Evolutionary conservation across 2,797 vertebrate genomes (phyloP).

Genomic region (Typhlichthys subterraneus): DNA sequence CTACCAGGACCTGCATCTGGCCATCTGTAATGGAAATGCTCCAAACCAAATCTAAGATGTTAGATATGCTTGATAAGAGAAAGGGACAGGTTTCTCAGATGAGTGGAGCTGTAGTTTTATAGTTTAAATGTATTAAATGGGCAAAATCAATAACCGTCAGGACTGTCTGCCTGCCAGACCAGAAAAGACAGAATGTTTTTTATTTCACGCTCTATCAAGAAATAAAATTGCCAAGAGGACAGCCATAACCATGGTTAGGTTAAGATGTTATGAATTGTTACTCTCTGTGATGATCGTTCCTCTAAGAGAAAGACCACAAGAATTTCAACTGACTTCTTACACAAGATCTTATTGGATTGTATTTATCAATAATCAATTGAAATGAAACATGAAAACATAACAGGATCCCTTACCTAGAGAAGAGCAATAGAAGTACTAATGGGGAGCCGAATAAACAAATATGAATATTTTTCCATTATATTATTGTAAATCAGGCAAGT

Average conservation of each 20-base stretch:
- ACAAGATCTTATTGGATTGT: too few relatives aligned
- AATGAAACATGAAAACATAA: too few relatives aligned
- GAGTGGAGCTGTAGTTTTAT: slow-evolving; percentile 38
- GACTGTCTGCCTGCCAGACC: slow-evolving; percentile 38
- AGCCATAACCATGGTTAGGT: slow-evolving; percentile 47
- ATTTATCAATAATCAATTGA: too few relatives aligned
- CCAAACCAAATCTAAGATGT: slow-evolving; percentile 39
- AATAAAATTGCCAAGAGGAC: slow-evolving; percentile 58
- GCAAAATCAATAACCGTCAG: slow-evolving; percentile 61
- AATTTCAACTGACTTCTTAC: slow-evolving; percentile 5
- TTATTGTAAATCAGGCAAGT: too few relatives aligned
- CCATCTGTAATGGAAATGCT: slow-evolving; percentile 14
- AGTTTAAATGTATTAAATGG: slow-evolving; percentile 55
- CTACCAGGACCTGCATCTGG: background rate
- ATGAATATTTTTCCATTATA: too few relatives aligned
- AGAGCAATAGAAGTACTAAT: too few relatives aligned
- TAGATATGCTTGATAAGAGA: slow-evolving; percentile 47
- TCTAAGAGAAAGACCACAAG: slow-evolving; percentile 8
- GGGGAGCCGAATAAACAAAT: too few relatives aligned
- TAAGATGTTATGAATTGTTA: slow-evolving; percentile 40
- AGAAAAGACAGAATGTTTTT: slow-evolving; percentile 47
- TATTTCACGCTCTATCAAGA: slow-evolving; percentile 63
- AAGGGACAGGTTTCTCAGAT: slow-evolving; percentile 36
- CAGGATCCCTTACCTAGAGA: too few relatives aligned
- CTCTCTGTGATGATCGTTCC: slow-evolving; percentile 14